These are phyloP conservation scores for Omphaloscelis lunosa DNA, from an alignment of 2,888 invertebrate genomes.

Conservation along the genomic window DNA sequence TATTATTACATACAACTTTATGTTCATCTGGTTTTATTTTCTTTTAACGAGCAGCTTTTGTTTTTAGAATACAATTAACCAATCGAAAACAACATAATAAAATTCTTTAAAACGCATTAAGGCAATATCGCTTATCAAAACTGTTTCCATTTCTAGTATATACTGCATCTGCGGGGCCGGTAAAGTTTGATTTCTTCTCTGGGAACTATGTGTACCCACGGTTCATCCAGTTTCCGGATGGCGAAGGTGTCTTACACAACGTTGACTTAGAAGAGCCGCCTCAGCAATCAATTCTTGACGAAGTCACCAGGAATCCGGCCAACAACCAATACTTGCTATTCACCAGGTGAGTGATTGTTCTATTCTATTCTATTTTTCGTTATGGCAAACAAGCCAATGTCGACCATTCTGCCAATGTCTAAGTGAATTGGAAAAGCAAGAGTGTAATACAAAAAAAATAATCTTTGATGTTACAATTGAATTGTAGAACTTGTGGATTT, in stretches of 20 bases:
- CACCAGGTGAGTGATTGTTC: slow-evolving; percentile 69
- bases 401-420: no score
- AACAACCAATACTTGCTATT: slow-evolving; percentile 73
- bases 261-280: slow-evolving; percentile 75
- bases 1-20: no score
- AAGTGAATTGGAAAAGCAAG: no score
- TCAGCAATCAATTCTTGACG: slow-evolving; percentile 69
- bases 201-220: slow-evolving; percentile 68
- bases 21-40: neutral
- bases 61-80: neutral
- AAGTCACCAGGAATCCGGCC: slow-evolving; percentile 73
- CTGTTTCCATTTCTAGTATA: slow-evolving; percentile 61
- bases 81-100: neutral
- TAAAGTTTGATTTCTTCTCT: slow-evolving; percentile 56
- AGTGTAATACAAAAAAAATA: no score
- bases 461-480: no score
- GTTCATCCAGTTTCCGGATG: slow-evolving; percentile 75
- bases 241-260: slow-evolving; percentile 70
- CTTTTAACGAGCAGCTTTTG: no score
- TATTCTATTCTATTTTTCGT: no score
- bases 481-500: no score
- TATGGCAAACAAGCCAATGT: no score
- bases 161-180: slow-evolving; percentile 70
- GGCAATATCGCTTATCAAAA: neutral
- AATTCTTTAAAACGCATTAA: no score